These are phyloP conservation scores for Stenodema calcarata DNA, from an alignment of 2,888 invertebrate genomes.

Conservation along the genomic window DNA sequence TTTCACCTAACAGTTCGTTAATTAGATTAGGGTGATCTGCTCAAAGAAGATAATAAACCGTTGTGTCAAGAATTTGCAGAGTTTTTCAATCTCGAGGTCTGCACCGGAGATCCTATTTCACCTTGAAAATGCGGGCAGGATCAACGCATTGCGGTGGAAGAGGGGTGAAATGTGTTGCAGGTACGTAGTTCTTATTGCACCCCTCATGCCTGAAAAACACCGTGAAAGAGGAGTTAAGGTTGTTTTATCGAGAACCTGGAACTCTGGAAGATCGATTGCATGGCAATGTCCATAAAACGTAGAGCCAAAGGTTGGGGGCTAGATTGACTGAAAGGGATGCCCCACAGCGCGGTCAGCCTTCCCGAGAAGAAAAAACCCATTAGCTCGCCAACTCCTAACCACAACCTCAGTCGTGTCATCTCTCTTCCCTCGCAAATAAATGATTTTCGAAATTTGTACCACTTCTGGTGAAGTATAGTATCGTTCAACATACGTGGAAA, in stretches of 20 bases:
- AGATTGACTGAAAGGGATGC: constrained; percentile 22
- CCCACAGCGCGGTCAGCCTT: constrained; percentile 19
- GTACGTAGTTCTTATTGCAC: not conserved
- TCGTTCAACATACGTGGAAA: too few relatives aligned
- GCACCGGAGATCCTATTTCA: not conserved
- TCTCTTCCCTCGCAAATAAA: not conserved
- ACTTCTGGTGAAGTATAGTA: too few relatives aligned
- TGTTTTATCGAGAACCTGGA: not conserved
- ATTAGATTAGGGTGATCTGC: too few relatives aligned
- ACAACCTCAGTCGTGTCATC: not conserved
- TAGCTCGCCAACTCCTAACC: not conserved
- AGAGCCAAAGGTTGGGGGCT: not conserved
- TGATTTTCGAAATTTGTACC: not conserved
- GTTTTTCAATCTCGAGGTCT: too few relatives aligned
- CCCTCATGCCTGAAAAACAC: not conserved
- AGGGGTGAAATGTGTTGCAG: not conserved
- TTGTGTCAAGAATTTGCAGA: too few relatives aligned
- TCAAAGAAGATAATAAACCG: too few relatives aligned
- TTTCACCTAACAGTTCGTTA: too few relatives aligned
- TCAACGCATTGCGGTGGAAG: not conserved
- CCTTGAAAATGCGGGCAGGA: not conserved
- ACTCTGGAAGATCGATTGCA: constrained; percentile 9
- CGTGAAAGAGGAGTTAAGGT: not conserved
- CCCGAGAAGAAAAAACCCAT: constrained; percentile 16
- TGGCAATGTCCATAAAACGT: constrained; percentile 9